These are phyloP conservation scores for Phataginus tetradactyla DNA, from an alignment of 2,797 vertebrate species.

Conservation along the genomic window DNA sequence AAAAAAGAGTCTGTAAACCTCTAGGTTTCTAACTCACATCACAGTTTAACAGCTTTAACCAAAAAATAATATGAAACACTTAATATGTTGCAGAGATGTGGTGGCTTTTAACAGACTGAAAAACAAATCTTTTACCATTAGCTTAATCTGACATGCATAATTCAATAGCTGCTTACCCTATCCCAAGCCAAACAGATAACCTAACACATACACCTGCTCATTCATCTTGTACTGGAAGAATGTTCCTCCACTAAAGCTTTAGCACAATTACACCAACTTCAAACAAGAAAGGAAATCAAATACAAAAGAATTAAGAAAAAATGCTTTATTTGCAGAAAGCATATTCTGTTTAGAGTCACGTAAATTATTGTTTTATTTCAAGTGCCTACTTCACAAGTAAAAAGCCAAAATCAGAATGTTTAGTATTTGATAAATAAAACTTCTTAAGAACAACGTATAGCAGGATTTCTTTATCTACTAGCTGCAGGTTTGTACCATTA, in stretches of 20 bases:
- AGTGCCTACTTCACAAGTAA: not conserved
- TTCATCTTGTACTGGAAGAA: not conserved
- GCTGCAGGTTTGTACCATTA: not conserved
- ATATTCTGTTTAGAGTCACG: not conserved
- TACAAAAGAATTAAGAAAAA: not conserved
- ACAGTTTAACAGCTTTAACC: not conserved
- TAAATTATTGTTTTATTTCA: not conserved
- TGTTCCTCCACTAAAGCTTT: not conserved
- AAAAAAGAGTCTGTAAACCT: not conserved
- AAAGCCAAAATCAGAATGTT: not conserved
- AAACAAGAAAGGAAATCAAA: slow-evolving; percentile 2
- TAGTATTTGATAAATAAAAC: not conserved
- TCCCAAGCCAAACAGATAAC: not conserved
- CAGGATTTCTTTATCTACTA: not conserved
- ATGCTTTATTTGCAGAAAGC: not conserved
- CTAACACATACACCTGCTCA: not conserved
- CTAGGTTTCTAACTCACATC: not conserved
- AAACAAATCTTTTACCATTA: not conserved
- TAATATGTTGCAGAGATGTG: not conserved
- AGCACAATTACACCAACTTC: not conserved
- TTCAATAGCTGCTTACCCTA: not conserved
- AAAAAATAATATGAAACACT: not conserved
- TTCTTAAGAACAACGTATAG: not conserved
- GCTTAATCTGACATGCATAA: not conserved
- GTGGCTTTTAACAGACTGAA: not conserved